Conservation (phyloP, 2,113 vertebrate genomes). For the Trichechus manatus region DNA sequence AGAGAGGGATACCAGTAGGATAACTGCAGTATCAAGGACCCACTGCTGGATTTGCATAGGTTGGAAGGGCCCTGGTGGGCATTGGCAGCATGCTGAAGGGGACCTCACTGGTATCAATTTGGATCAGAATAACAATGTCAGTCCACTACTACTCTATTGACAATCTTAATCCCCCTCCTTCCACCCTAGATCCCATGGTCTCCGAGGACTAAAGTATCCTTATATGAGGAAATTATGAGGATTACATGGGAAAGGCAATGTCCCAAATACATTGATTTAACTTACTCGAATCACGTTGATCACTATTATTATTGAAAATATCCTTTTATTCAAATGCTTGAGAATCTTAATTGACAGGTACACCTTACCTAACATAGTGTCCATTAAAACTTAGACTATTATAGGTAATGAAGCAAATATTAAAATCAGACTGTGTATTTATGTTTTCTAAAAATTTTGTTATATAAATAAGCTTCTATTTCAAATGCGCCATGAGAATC, state of each 20-base stretch:
- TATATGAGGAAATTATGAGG: neutral
- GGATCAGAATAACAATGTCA: neutral
- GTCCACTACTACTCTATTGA: neutral
- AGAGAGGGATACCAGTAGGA: neutral
- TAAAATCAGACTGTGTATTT: neutral
- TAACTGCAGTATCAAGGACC: neutral
- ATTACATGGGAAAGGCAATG: neutral
- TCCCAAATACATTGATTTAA: conserved; percentile 13
- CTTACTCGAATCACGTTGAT: neutral
- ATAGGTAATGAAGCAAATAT: neutral
- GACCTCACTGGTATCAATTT: neutral
- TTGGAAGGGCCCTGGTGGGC: neutral
- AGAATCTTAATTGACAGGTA: neutral
- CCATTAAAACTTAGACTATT: neutral
- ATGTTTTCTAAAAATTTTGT: neutral
- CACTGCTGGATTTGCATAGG: neutral
- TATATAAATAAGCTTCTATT: neutral
- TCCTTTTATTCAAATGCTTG: conserved; percentile 8
- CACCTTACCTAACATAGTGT: neutral
- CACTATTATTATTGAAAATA: neutral
- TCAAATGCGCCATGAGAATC: neutral
- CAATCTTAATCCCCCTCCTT: neutral
- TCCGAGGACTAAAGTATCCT: neutral
- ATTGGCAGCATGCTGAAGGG: neutral
- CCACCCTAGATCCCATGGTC: neutral